Evolutionary conservation across 2,113 vertebrate genomes (phyloP), one percentile per base, ranked within the genome.

Genomic region (Eubucco bourcierii): DNA sequence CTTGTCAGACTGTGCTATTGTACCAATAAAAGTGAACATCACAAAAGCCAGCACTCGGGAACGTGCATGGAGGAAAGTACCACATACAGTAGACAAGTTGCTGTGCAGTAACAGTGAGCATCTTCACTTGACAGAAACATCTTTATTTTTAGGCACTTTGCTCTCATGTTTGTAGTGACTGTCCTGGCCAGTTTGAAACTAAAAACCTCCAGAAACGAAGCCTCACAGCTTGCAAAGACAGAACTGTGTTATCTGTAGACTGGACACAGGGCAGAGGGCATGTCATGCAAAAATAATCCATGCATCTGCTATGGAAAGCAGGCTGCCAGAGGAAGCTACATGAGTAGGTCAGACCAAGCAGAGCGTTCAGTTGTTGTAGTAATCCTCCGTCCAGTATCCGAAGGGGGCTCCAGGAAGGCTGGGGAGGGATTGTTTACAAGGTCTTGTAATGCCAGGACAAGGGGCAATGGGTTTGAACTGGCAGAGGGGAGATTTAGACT

Each of bases 91-190:
- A 90, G 68, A 55, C 66, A 67, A 87, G 33, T 17, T 52, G 66
- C 67, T 81, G 56, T 64, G 68, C 47, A 91, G 9, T 53, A 72
- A 68, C 39, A 67, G 46, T 34, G 37, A 91, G 44, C 67, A 71
- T 58, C 61, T 83, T 79, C 7, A 68, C 64, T 72, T 58, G 55
- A 66, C 41, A 63, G 65, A 83, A 73, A 78, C 29, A 71, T 72
- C 44, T 70, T 63, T 82, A 46, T 50, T 88, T 93, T 79, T 68
- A 96, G 91, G 89, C 84, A 94, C 91, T 94, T 95, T 41, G 68
- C 79, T 87, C 3, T 74, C n/a, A 28, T 39, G 17, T 55, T 83
- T 85, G 34, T 53, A 58, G 37, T 31, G 24, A 68, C 34, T 83
- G 39, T 71, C 34, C 64, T 63, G 47, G 61, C 6, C 58, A 53